Percentiles rank a stretch among this genome's conserved stretches.
Evolutionary conservation across 1,140 invertebrate species (phyloP).

Genomic region (Diachasmimorpha longicaudata): DNA sequence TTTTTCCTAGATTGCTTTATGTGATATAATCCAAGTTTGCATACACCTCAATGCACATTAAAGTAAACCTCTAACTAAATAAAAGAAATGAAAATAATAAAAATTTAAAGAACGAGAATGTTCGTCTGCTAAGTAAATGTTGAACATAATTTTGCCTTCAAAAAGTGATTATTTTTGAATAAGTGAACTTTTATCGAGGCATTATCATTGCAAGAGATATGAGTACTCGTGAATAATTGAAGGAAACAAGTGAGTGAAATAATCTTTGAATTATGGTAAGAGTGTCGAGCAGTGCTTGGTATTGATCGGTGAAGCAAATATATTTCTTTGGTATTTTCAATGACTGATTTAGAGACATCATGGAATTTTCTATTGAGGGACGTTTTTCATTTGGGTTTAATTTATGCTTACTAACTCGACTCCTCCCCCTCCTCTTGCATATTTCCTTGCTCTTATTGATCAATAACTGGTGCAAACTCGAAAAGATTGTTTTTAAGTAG

Average conservation of each 20-base stretch:
- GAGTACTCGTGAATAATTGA: background rate
- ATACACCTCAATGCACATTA: conserved; percentile 9
- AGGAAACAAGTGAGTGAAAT: background rate
- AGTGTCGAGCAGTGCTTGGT: background rate
- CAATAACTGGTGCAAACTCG: background rate
- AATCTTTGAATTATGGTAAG: background rate
- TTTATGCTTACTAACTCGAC: too few relatives aligned
- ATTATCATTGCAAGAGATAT: background rate
- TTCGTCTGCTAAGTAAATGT: background rate
- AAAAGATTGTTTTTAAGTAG: background rate
- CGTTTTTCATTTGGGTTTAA: too few relatives aligned
- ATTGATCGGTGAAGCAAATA: background rate
- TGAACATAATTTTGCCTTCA: background rate
- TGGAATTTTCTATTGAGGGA: too few relatives aligned
- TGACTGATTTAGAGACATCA: background rate
- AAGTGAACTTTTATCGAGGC: background rate
- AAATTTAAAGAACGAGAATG: background rate
- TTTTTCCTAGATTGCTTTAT: conserved; percentile 11
- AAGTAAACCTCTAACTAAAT: background rate
- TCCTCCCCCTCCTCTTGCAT: background rate
- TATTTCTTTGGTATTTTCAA: background rate
- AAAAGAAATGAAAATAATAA: background rate
- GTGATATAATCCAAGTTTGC: conserved; percentile 10
- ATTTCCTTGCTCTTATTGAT: background rate
- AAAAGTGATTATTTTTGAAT: background rate